Base-by-base conservation (phyloP, 2,113 vertebrate genomes). In the Cyrtonyx montezumae region DNA sequence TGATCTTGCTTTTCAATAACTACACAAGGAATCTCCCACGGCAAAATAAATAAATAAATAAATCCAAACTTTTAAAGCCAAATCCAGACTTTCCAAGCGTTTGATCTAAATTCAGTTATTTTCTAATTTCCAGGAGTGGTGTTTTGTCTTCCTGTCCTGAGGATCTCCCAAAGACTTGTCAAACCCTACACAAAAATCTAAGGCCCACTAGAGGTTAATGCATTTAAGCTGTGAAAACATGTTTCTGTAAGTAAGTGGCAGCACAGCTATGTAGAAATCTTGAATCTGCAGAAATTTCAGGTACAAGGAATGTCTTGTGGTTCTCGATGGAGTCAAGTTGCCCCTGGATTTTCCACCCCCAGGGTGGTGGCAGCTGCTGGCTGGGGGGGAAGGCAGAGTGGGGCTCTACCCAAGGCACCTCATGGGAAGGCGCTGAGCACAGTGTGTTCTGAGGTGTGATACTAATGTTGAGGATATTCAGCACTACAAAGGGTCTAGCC, bases 71-170 rank as follows among this genome's bases (percentile, higher is more conserved):
- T 87, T 46, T 61, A 71, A 84, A 90, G 84, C 75, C 85, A 91
- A 91, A 93, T 13, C 23, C 86, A 86, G 76, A 65, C n/a, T 90
- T 87, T 61, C 51, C 25, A 51, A 43, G 65, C 58, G 79, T 94
- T 95, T 88, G 73, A 94, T 95, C 79, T 95, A 88, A 94, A 94
- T 61, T 78, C 82, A 91, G 93, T 78, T 90, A 90, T 78, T 94
- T 96, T 94, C 94, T 91, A 36, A 94, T 96, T 94, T 96, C 79
- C 69, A 95, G 71, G 51, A 73, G 13, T 48, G n/a, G 8, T 7
- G 69, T 67, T 87, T 76, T 85, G 73, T 48, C 61, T 89, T 94
- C 48, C 48, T 69, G 23, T 71, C 55, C 71, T 68, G 82, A 93
- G 51, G 70, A 89, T 87, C 43, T 89, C 81, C 71, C 70, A 71